Evolutionary conservation across 2,797 vertebrate species (phyloP), one percentile per base, ranked within the genome.

Genomic region (Botia kubotai): DNA sequence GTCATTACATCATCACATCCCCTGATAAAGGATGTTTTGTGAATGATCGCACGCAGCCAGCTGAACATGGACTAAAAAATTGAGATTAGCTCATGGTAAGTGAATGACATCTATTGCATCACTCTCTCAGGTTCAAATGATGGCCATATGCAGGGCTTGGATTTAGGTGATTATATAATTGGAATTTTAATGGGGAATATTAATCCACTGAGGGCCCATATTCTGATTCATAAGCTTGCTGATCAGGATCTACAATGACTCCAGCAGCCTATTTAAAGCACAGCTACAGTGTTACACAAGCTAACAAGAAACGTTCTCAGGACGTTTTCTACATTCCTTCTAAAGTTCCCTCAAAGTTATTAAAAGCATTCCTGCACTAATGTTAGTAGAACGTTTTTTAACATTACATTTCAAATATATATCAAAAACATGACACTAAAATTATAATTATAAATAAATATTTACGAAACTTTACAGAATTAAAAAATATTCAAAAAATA

Each of bases 131-230:
- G 72, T 65, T 82, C 46, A 79, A 66, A 58, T 73, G 85, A 87
- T 84, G 89, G 92, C 89, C 91, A 89, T 89, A 92, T 88, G 89
- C 88, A 89, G 84, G 33, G 86, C 80, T 83, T 89, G 92, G 92
- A 93, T 93, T 93, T 90, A 87, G 85, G 87, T 89, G 92, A 94
- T 95, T 94, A 93, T 88, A 93, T 94, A 91, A 94, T 91, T 93
- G 90, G 88, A 87, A 93, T 93, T 92, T 93, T 89, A 91, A 92
- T 92, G 87, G 89, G 87, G 89, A 91, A 90, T 91, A 90, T 90
- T 93, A 93, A 94, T 94, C 91, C 89, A 90, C 89, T 87, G 88
- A 91, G 76, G 72, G 87, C 87, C 87, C 87, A 89, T 90, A 90
- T 90, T 91, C 84, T 81, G 87, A 86, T 91, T 92, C 87, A 88